Evolutionary conservation across 35 echinoderm and acorn worm genomes (phyloP).

Genomic region (Ophiothrix spiculata): DNA sequence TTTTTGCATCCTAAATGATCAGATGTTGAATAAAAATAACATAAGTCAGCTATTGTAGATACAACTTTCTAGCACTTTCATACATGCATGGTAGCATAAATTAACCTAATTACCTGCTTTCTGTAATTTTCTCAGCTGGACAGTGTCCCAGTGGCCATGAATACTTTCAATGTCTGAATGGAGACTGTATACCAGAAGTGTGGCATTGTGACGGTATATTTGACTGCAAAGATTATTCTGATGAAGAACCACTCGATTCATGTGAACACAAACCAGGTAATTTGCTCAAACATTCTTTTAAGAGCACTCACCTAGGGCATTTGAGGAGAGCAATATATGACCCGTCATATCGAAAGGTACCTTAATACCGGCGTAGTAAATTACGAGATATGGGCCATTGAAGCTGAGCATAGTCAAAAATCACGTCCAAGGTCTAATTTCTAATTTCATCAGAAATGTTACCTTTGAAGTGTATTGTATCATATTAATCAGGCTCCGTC

Average conservation of each 20-base stretch:
- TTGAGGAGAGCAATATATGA: no score
- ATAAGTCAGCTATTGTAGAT: background rate
- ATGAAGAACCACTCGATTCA: background rate
- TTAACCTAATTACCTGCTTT: background rate
- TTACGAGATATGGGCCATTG: no score
- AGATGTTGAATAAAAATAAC: background rate
- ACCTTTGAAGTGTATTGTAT: no score
- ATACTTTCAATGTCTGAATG: background rate
- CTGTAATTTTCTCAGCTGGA: background rate
- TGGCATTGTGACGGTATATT: background rate
- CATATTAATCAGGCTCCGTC: no score
- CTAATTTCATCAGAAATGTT: no score
- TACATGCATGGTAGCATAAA: background rate
- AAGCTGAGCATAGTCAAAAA: no score
- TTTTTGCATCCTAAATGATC: background rate
- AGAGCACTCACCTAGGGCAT: no score
- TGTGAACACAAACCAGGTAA: no score
- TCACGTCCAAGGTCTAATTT: no score
- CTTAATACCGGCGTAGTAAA: no score
- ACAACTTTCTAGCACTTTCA: background rate
- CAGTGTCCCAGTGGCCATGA: background rate
- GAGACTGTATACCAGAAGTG: background rate
- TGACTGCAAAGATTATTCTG: background rate
- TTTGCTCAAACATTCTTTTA: no score
- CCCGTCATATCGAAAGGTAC: no score